Conservation (phyloP, 1,140 invertebrate genomes). For the Sycophila sp. region DNA sequence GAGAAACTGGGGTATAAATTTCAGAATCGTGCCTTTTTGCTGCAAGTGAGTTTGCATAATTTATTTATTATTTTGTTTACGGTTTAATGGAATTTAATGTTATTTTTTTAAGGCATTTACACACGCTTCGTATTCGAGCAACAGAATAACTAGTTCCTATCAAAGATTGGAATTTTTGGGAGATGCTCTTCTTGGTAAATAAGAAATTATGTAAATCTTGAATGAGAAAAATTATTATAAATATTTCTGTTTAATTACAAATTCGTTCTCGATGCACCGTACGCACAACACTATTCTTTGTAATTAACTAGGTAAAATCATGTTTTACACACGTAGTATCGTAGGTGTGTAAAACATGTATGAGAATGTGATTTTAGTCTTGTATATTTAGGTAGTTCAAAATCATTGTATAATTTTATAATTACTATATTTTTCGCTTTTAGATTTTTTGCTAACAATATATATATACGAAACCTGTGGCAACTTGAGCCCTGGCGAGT, state of each 20-base stretch:
- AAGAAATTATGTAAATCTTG: not conserved
- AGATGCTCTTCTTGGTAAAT: slow-evolving; percentile 84
- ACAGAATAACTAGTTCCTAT: slow-evolving; percentile 89
- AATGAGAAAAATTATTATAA: no score
- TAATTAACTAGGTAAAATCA: no score
- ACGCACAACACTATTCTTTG: no score
- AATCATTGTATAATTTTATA: no score
- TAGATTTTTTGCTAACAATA: slow-evolving; percentile 90
- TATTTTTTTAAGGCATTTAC: slow-evolving; percentile 83
- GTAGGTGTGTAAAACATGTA: no score
- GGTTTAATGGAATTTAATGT: slow-evolving; percentile 19
- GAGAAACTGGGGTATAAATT: slow-evolving; percentile 75
- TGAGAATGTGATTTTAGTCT: no score
- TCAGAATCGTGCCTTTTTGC: slow-evolving; percentile 68
- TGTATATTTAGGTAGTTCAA: no score
- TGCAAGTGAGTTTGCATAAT: slow-evolving; percentile 62
- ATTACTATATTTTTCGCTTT: slow-evolving; percentile 20
- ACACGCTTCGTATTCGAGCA: slow-evolving; percentile 89
- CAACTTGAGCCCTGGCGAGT: slow-evolving; percentile 79
- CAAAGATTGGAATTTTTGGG: slow-evolving; percentile 95
- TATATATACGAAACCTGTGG: slow-evolving; percentile 83
- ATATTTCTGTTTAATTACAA: no score
- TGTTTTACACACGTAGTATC: no score
- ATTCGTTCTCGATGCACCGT: no score
- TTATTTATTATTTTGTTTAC: not conserved